phyloP scores from a whole-genome alignment of 2,888 invertebrate genomes.

The Nomada goodeniana region DNA sequence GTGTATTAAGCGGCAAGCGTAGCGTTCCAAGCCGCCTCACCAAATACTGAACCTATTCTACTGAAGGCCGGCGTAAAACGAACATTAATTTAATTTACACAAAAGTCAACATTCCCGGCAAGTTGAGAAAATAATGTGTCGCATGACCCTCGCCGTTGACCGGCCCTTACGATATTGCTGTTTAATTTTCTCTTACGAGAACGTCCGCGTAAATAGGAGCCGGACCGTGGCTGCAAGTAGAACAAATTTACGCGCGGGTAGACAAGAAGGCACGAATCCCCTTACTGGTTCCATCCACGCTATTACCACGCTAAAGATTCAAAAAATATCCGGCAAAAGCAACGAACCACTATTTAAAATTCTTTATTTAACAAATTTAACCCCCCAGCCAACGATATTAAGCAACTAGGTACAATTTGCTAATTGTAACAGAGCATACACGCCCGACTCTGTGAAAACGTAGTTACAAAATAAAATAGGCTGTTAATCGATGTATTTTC shows the following conservation, averaged over 20 bases:
- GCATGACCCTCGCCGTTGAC: conserved; percentile 38
- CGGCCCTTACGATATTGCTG: conserved; percentile 64
- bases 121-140: conserved; percentile 67
- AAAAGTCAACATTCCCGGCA: conserved; percentile 51
- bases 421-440: too few species aligned
- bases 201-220: conserved; percentile 71
- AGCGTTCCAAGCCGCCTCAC: neutral
- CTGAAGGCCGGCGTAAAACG: conserved; percentile 26
- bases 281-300: conserved; percentile 7
- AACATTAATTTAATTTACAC: conserved; percentile 62
- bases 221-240: conserved; percentile 62
- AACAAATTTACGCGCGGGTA: conserved; percentile 57
- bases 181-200: conserved; percentile 74
- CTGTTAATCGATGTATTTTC: conserved; percentile 30
- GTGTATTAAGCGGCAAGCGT: neutral
- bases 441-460: neutral
- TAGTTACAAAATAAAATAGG: conserved; percentile 7
- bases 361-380: neutral
- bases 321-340: conserved; percentile 2
- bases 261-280: conserved; percentile 40
- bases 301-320: conserved; percentile 23
- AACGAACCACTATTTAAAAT: conserved; percentile 4
- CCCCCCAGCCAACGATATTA: neutral
- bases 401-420: too few species aligned
- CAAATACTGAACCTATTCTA: conserved; percentile 8